Percentiles rank a stretch among this genome's conserved stretches.
Evolutionary conservation across 2,113 vertebrate species (phyloP).

Genomic region (Picathartes gymnocephalus): DNA sequence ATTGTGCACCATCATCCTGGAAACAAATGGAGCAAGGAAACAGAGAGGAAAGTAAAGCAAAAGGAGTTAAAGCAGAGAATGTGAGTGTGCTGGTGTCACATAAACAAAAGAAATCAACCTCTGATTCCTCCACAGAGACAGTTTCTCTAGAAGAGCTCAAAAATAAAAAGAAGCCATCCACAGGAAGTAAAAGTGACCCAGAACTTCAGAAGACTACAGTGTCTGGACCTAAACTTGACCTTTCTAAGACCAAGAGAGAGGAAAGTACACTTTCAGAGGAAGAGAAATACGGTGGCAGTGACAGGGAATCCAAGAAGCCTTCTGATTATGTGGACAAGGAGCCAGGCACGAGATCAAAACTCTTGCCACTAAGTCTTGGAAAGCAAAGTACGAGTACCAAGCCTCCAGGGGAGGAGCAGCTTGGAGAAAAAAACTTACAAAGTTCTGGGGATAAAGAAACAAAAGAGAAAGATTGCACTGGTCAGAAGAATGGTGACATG

Average conservation of each 20-base stretch:
- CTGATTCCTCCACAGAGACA: constrained; percentile 34
- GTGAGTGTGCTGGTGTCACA: not conserved
- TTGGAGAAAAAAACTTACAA: not conserved
- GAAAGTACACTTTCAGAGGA: not conserved
- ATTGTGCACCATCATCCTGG: constrained; percentile 58
- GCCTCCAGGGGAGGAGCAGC: not conserved
- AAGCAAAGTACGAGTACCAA: not conserved
- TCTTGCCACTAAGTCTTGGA: not conserved
- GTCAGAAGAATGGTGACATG: not conserved
- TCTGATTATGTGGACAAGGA: not conserved
- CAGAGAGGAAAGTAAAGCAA: not conserved
- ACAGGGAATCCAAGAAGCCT: not conserved
- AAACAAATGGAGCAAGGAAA: constrained; percentile 46
- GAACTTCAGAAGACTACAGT: not conserved
- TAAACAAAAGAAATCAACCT: not conserved
- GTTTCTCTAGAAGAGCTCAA: constrained; percentile 59
- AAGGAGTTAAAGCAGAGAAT: not conserved
- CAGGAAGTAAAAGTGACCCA: not conserved
- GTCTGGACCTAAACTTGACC: not conserved
- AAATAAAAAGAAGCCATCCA: constrained; percentile 51
- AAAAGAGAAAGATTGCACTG: not conserved
- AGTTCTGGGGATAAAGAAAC: not conserved
- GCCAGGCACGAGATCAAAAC: not conserved
- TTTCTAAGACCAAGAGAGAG: not conserved
- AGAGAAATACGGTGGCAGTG: not conserved